Evolutionary conservation across 2,797 vertebrate genomes (phyloP).

Genomic region (Anabas testudineus): DNA sequence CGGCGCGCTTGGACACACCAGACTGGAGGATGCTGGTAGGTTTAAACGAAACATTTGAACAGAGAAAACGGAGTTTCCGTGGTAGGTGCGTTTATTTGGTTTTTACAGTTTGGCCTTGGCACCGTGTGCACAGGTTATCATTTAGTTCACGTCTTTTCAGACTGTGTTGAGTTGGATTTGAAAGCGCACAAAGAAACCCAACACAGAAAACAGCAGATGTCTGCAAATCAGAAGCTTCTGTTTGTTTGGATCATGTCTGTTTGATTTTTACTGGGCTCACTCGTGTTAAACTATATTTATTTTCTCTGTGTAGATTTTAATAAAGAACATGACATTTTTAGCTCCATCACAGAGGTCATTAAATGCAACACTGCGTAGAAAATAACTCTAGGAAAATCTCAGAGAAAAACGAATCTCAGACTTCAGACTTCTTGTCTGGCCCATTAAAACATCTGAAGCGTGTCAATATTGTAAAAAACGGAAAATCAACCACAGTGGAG

Average conservation of each 20-base stretch:
- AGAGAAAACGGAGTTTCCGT: too few relatives aligned
- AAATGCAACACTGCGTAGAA: neutral
- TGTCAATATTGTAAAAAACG: constrained; percentile 5
- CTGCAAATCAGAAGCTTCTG: neutral
- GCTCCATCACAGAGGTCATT: neutral
- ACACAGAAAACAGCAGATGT: neutral
- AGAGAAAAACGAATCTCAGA: neutral
- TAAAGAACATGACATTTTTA: neutral
- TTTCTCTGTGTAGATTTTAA: neutral
- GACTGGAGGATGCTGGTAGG: constrained; percentile 87
- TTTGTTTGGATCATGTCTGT: neutral
- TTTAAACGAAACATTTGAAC: neutral
- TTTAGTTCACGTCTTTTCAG: neutral
- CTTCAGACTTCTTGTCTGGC: neutral
- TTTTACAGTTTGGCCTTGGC: neutral
- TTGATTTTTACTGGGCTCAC: neutral
- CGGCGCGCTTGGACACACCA: constrained; percentile 77
- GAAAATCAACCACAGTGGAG: constrained; percentile 37
- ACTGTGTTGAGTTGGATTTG: neutral
- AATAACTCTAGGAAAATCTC: neutral
- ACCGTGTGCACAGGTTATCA: too few relatives aligned
- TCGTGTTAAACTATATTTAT: neutral
- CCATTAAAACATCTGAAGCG: constrained; percentile 16
- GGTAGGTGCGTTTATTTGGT: too few relatives aligned
- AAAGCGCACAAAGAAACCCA: neutral